Evolutionary conservation across 2,888 invertebrate genomes (phyloP).

Genomic region (Julus scandinavius): DNA sequence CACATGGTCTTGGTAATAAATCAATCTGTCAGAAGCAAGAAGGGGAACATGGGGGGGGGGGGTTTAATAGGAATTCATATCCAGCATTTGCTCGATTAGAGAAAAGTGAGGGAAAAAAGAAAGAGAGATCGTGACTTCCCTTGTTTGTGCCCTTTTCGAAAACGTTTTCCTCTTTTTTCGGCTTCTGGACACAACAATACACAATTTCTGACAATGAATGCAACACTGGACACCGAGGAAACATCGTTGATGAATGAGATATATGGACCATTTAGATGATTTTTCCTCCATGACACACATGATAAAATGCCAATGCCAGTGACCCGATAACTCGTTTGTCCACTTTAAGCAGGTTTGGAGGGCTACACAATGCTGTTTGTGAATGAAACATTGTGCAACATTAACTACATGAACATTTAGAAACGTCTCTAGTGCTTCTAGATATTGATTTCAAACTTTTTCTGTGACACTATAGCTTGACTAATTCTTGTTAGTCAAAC

Average conservation of each 20-base stretch:
- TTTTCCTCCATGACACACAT: not conserved
- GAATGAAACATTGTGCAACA: not conserved
- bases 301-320: not conserved
- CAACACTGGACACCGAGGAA: not conserved
- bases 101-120: too few relatives aligned
- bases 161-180: not conserved
- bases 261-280: not conserved
- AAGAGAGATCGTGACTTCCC: not conserved
- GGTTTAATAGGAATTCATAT: slow-evolving; percentile 49
- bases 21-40: slow-evolving; percentile 56
- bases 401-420: not conserved
- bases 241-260: not conserved
- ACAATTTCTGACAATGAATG: not conserved
- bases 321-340: not conserved
- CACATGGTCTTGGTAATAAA: slow-evolving; percentile 56
- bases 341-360: not conserved
- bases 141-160: not conserved
- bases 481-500: too few relatives aligned
- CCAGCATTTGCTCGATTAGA: slow-evolving; percentile 45
- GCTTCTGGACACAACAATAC: not conserved
- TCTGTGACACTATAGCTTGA: too few relatives aligned
- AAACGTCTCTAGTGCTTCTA: too few relatives aligned
- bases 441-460: too few relatives aligned
- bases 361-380: not conserved
- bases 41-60: slow-evolving; percentile 39